A percentile compares a stretch with the other conserved stretches of the same genome.
Conservation (phyloP, 1,140 invertebrate species). For the Vanessa atalanta region DNA sequence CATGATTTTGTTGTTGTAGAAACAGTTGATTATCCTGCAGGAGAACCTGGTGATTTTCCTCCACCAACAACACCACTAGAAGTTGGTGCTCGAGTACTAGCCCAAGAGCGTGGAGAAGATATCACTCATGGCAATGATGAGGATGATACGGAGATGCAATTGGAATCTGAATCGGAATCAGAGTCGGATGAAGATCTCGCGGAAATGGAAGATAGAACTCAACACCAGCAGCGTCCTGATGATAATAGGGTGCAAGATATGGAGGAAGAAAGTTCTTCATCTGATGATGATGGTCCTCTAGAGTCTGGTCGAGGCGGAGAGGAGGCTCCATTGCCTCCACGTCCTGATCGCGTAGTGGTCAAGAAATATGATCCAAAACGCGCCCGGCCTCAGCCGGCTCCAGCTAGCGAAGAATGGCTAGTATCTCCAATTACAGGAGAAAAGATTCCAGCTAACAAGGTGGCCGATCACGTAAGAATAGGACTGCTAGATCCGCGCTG, state of each 20-base stretch:
- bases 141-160: constrained; percentile 86
- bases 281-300: constrained; percentile 86
- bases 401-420: constrained; percentile 92
- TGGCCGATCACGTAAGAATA: constrained; percentile 98
- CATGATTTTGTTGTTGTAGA: constrained; percentile 99
- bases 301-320: constrained; percentile 80
- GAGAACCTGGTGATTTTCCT: constrained; percentile 97
- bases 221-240: constrained; percentile 76
- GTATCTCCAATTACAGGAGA: constrained; percentile 99
- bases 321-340: constrained; percentile 90
- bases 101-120: constrained; percentile 86
- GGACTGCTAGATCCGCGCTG: constrained; percentile 98
- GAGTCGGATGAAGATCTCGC: constrained; percentile 86
- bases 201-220: constrained; percentile 84
- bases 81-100: constrained; percentile 95
- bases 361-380: constrained; percentile 98
- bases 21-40: constrained; percentile 99
- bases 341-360: constrained; percentile 96
- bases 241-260: constrained; percentile 88
- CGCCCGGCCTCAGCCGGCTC: constrained; percentile 82
- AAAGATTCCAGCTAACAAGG: constrained; percentile 97
- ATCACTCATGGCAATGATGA: constrained; percentile 70
- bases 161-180: constrained; percentile 83
- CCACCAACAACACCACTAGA: constrained; percentile 98
- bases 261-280: constrained; percentile 92